Evolutionary conservation across 2,797 vertebrate genomes (phyloP).

Genomic region (Trichosurus vulpecula): DNA sequence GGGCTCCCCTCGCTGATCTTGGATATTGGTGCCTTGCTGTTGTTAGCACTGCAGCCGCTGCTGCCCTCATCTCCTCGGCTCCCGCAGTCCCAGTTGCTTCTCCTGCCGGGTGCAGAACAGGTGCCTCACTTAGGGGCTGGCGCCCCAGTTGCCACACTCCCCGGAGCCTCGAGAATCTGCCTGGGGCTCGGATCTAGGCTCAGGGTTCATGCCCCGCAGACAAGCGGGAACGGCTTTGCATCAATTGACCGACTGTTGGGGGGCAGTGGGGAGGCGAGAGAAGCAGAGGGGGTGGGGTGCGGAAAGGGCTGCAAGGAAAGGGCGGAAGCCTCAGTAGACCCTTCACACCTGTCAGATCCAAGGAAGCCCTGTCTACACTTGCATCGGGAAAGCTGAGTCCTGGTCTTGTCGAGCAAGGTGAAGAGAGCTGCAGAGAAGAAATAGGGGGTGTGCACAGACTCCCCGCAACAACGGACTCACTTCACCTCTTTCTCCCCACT

Average conservation of each 20-base stretch:
- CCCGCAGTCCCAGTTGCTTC: background rate
- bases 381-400: background rate
- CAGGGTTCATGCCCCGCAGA: background rate
- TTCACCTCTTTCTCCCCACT: slow-evolving; percentile 30
- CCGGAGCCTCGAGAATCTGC: background rate
- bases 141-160: background rate
- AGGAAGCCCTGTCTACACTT: background rate
- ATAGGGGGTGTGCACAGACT: slow-evolving; percentile 31
- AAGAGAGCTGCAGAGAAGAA: background rate
- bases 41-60: background rate
- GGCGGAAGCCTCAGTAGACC: background rate
- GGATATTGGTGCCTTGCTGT: background rate
- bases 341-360: background rate
- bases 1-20: background rate
- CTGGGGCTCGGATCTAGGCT: background rate
- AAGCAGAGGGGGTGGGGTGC: background rate
- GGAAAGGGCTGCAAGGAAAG: background rate
- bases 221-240: background rate
- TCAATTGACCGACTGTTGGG: background rate
- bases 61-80: background rate
- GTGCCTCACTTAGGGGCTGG: background rate
- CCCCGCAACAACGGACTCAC: slow-evolving; percentile 38
- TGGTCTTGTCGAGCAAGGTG: background rate
- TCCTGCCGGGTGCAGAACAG: background rate
- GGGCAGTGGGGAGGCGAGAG: background rate